Percentiles rank a stretch among this genome's conserved stretches.
Conservation (phyloP, 2,888 invertebrate species). For the Empis stercorea region DNA sequence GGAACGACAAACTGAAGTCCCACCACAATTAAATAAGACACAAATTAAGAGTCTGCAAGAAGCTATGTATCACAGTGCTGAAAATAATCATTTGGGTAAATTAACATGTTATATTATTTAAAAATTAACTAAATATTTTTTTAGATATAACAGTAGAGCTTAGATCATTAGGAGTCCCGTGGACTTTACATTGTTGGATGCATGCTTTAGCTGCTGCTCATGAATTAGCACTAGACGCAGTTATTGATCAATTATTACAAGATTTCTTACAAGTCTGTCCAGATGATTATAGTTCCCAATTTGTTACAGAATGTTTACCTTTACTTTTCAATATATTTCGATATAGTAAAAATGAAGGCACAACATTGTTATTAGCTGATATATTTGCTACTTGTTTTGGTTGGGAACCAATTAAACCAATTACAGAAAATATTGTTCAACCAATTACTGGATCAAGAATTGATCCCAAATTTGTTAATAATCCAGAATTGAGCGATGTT, state of each 20-base stretch:
- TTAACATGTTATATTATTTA: background rate
- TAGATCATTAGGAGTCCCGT: constrained; percentile 72
- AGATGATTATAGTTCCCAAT: constrained; percentile 78
- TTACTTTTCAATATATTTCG: constrained; percentile 80
- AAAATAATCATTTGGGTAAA: constrained; percentile 72
- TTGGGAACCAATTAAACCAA: constrained; percentile 68
- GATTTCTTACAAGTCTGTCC: constrained; percentile 85
- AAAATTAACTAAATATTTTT: constrained; percentile 6
- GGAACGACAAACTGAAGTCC: constrained; percentile 29
- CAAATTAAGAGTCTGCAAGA: constrained; percentile 79
- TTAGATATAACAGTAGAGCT: constrained; percentile 78
- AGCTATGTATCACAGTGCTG: constrained; percentile 89
- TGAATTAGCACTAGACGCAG: constrained; percentile 66
- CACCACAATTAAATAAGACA: constrained; percentile 52
- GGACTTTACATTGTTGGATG: constrained; percentile 91
- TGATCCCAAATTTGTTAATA: constrained; percentile 88
- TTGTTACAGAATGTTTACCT: constrained; percentile 81
- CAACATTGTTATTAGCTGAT: constrained; percentile 72
- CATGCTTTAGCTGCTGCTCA: constrained; percentile 77
- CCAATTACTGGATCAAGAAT: constrained; percentile 59
- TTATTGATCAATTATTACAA: constrained; percentile 77
- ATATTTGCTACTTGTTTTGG: constrained; percentile 83
- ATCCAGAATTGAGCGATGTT: constrained; percentile 83
- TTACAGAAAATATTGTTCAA: constrained; percentile 53
- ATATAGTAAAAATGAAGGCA: constrained; percentile 86